phyloP scores from a whole-genome alignment of 2,113 vertebrate species.

The Coregonus clupeaformis region DNA sequence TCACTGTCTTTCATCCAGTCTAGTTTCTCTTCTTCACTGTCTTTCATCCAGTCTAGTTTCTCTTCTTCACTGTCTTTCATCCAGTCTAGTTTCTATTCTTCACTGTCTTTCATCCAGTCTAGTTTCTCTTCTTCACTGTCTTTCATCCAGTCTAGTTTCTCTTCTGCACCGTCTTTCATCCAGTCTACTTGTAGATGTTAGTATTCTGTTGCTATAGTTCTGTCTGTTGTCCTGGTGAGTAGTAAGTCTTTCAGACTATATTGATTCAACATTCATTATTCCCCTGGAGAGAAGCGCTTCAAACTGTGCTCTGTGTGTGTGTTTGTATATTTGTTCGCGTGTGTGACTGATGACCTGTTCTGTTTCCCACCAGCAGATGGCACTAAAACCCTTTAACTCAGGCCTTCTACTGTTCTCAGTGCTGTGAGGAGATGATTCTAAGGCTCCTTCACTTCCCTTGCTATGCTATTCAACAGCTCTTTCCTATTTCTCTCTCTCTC shows the following conservation, averaged over 20 bases:
- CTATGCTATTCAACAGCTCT: background rate
- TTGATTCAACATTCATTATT: constrained; percentile 11
- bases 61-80: too few relatives aligned
- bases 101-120: too few relatives aligned
- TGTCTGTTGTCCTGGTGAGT: background rate
- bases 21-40: too few relatives aligned
- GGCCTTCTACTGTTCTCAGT: too few relatives aligned
- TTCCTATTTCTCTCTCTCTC: background rate
- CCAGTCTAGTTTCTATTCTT: too few relatives aligned
- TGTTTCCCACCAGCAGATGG: constrained; percentile 44
- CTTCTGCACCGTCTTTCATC: too few relatives aligned
- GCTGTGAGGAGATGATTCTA: background rate
- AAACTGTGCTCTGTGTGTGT: background rate
- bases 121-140: too few relatives aligned
- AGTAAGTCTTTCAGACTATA: constrained; percentile 5
- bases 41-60: too few relatives aligned
- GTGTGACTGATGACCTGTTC: constrained; percentile 4
- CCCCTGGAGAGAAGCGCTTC: background rate
- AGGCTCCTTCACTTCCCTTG: background rate
- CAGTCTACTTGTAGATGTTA: background rate
- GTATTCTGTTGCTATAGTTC: background rate
- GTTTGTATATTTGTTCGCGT: background rate
- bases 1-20: too few relatives aligned
- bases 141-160: too few relatives aligned
- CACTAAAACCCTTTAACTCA: constrained; percentile 37